A percentile compares a stretch with the other conserved stretches of the same genome.
Conservation (phyloP, 1,140 invertebrate genomes). For the Cyclina sinensis region DNA sequence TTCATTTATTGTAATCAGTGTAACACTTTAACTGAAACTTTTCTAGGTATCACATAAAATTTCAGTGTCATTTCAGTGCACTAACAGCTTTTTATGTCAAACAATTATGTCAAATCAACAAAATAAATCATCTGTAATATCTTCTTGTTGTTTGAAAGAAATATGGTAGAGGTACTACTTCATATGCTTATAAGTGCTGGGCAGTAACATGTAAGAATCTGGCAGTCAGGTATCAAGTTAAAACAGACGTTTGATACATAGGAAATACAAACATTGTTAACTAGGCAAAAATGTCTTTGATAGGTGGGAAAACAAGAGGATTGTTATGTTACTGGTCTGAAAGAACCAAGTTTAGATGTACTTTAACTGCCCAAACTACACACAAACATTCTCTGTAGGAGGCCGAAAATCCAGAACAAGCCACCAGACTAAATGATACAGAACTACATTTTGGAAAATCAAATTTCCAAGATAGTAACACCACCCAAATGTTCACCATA, state of each 20-base stretch:
- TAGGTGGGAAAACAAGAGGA: neutral
- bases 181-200: neutral
- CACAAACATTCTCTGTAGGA: too few species aligned
- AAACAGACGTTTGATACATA: neutral
- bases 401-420: neutral
- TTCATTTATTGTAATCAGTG: too few species aligned
- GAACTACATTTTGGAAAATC: neutral
- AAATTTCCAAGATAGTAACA: neutral
- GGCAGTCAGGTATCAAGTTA: conserved; percentile 9
- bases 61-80: too few species aligned
- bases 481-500: neutral
- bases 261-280: conserved; percentile 11
- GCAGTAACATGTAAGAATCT: neutral
- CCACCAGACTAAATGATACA: neutral
- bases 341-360: neutral
- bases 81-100: too few species aligned
- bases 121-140: too few species aligned
- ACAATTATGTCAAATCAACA: neutral
- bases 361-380: neutral
- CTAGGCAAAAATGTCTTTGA: conserved; percentile 37
- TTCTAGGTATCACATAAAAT: too few species aligned
- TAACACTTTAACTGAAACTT: too few species aligned
- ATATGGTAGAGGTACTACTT: neutral
- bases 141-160: neutral
- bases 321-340: conserved; percentile 1